Evolutionary conservation across 1,140 invertebrate genomes (phyloP), one percentile per base, ranked within the genome.

Genomic region (Aphis craccivora): DNA sequence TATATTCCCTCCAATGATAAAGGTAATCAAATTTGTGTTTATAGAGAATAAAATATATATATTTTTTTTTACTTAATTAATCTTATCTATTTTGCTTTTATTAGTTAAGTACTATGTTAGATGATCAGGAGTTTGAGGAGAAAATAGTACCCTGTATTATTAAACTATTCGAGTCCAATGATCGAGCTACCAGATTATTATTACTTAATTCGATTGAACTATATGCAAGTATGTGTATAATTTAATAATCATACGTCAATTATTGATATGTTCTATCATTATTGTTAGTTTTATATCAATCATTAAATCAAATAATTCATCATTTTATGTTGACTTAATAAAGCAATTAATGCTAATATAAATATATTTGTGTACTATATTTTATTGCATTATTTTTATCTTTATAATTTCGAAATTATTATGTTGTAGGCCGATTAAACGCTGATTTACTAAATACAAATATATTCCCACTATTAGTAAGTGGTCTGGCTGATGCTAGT

Each of bases 141-240:
- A 97, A 98, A 95, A 99, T 99, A 95, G 98, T 99, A 51, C 99
- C 99, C 1, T 99, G 99, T 95, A 97, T 99, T 48, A 98, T 99
- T 0, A 99, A 99, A 95, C 96, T 99, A 88, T 99, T 99, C 95
- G 97, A 97, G 0, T 99, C 98, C 1, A 98, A 98, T 94, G 99
- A 99, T 95, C 96, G 99, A 94, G 98, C 98, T 2, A 99, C 99
- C 0, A 96, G 99, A 94, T 98, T 99, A 20, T 97, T 98, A 94
- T 96, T 99, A 81, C 95, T 99, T 86, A 98, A 99, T 95, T 98
- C 99, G 95, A 95, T 98, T 45, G 97, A 98, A 95, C 96, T 97
- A 95, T 98, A 98, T 95, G 97, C 98, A 90, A 96, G 95, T 95
- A 94, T 94, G 93, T 93, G 40, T 22, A 67, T 81, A 84, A 11